Evolutionary conservation across 2,888 invertebrate genomes (phyloP).

Genomic region (Campaea margaritaria): DNA sequence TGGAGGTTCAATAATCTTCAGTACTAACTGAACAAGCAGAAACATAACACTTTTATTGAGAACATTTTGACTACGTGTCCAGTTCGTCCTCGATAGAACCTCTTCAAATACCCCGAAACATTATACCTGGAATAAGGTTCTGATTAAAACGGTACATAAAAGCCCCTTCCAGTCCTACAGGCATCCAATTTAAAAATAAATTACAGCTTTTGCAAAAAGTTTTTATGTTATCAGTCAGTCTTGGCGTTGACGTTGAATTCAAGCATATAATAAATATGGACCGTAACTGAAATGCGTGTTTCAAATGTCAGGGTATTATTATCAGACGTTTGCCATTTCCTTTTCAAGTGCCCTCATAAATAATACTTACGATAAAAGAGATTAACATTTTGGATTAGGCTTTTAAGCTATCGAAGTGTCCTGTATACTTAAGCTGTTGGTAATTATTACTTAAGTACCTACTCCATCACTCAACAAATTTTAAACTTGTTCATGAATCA

Average conservation of each 20-base stretch:
- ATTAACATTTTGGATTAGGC: not conserved
- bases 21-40: too few species aligned
- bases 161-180: not conserved
- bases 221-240: not conserved
- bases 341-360: constrained; percentile 17
- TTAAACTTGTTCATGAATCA: too few species aligned
- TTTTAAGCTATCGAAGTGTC: not conserved
- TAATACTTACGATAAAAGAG: constrained; percentile 4
- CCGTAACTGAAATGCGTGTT: constrained; percentile 18
- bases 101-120: too few species aligned
- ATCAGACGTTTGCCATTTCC: constrained; percentile 19
- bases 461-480: too few species aligned
- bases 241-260: constrained; percentile 5
- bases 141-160: not conserved
- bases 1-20: too few species aligned
- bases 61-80: too few species aligned
- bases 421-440: not conserved
- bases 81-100: too few species aligned
- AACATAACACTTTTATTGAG: too few species aligned
- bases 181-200: not conserved
- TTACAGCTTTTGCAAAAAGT: not conserved
- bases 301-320: constrained; percentile 30
- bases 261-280: constrained; percentile 2
- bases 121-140: too few species aligned
- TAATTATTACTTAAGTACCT: too few species aligned